Base-by-base conservation (phyloP, 2,113 vertebrate species). In the Leptobrachium ailaonicum region DNA sequence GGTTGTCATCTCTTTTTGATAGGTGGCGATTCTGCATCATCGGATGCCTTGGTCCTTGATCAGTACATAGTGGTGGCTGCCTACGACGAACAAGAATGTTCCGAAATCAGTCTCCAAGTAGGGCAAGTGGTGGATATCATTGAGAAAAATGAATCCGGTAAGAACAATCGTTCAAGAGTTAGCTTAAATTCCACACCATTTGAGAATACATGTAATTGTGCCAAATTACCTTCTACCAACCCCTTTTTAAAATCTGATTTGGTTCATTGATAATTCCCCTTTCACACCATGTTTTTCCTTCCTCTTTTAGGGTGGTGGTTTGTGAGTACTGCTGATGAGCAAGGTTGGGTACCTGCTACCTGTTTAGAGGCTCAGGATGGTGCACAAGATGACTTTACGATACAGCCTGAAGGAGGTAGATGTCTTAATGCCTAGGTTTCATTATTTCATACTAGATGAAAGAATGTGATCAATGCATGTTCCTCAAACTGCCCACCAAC, bases 111-210 rank as follows among this genome's bases (percentile, higher is more conserved):
- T 89, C 93, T 99, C 82, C 89, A 91, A 4, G 96, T 96, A 84
- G 98, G 98, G 45, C 98, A 99, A 87, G 90, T 97, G 83, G 98
- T 99, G 88, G 98, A 99, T 83, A 97, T 99, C 90, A 98, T 99
- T 66, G 98, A 99, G 93, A 99, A 99, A 90, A 99, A 98, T 1
- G 97, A 99, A 89, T 98, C 98, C 72, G 98, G 98, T 96, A 88
- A 87, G 84, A 82, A 67, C 20, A 82, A 76, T 32, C 20, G 13
- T 47, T 54, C 6, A 54, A 54, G 1, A 11, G 1, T 54, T 11
- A 54, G 1, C 20, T 11, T 54, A 54, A 8, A 53, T 53, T 11
- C 11, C 6, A 54, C 50, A 54, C 6, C 50, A 54, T 54, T 6
- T 54, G 6, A 1, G 50, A 54, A 54, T 54, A 53, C 50, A 11